Conservation (phyloP, 1,140 invertebrate genomes). For the Anastrepha ludens region DNA sequence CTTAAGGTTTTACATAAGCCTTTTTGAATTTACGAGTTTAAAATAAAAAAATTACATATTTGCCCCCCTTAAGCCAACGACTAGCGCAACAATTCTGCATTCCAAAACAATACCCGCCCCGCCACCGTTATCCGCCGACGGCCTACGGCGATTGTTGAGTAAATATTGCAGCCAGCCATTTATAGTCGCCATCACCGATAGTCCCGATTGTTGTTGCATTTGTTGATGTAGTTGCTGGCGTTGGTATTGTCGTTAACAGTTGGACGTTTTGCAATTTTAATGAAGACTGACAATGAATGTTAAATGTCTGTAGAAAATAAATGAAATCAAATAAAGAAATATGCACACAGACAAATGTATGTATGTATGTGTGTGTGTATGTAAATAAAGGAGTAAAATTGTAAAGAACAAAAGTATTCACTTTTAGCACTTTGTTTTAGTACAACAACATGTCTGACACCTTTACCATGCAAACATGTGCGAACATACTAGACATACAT, state of each 20-base stretch:
- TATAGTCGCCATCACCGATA: not conserved
- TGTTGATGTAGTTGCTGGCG: not conserved
- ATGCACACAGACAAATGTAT: not conserved
- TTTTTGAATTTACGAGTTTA: not conserved
- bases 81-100: not conserved
- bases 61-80: not conserved
- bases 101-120: not conserved
- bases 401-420: not conserved
- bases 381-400: conserved; percentile 12
- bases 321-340: conserved; percentile 15
- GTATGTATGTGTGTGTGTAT: not conserved
- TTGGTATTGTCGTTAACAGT: not conserved
- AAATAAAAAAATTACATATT: not conserved
- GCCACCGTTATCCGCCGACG: not conserved
- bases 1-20: not conserved
- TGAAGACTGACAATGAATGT: conserved; percentile 46
- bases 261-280: conserved; percentile 41
- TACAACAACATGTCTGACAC: conserved; percentile 9
- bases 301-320: conserved; percentile 25
- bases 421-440: conserved; percentile 6
- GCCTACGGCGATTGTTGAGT: not conserved
- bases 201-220: not conserved
- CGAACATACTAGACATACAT: too few relatives aligned
- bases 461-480: not conserved
- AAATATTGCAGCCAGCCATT: conserved; percentile 27